Percentiles rank a stretch among this genome's conserved stretches.
Conservation (phyloP, 2,113 vertebrate genomes). For the Muscicapa adusta region DNA sequence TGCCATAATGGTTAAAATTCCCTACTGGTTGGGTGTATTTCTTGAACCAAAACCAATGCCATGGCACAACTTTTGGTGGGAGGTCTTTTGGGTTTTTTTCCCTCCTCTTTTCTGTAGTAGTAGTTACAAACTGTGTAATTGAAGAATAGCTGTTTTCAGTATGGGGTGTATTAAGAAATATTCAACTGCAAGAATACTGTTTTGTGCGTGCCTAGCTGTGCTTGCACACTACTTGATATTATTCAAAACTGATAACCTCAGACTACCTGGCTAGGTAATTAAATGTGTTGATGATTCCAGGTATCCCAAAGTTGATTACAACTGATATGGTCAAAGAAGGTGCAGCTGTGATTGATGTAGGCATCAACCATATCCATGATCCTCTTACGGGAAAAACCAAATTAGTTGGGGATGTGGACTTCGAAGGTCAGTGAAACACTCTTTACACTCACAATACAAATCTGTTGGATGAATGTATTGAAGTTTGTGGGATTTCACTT, state of each 20-base stretch:
- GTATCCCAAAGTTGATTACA: slow-evolving; percentile 87
- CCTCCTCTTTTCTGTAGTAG: background rate
- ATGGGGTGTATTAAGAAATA: background rate
- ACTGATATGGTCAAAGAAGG: slow-evolving; percentile 91
- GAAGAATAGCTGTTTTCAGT: background rate
- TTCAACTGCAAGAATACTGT: background rate
- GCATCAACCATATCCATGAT: slow-evolving; percentile 86
- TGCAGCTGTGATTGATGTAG: slow-evolving; percentile 87
- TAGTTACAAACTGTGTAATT: background rate
- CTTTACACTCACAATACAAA: background rate
- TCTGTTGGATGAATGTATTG: background rate
- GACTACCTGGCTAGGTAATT: background rate
- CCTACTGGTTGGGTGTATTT: background rate
- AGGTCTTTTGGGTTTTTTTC: background rate
- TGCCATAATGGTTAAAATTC: background rate
- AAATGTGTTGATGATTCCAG: slow-evolving; percentile 66
- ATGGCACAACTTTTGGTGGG: background rate
- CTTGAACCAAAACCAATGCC: background rate
- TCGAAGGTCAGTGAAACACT: slow-evolving; percentile 80
- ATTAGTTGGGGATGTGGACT: slow-evolving; percentile 91
- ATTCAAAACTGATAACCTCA: background rate
- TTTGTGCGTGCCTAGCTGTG: background rate
- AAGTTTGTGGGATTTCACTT: background rate
- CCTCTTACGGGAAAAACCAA: slow-evolving; percentile 80
- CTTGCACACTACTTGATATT: background rate